Percentiles rank a stretch among this genome's conserved stretches.
Conservation (phyloP, 2,888 invertebrate genomes). For the Pristionchus arcanus region DNA sequence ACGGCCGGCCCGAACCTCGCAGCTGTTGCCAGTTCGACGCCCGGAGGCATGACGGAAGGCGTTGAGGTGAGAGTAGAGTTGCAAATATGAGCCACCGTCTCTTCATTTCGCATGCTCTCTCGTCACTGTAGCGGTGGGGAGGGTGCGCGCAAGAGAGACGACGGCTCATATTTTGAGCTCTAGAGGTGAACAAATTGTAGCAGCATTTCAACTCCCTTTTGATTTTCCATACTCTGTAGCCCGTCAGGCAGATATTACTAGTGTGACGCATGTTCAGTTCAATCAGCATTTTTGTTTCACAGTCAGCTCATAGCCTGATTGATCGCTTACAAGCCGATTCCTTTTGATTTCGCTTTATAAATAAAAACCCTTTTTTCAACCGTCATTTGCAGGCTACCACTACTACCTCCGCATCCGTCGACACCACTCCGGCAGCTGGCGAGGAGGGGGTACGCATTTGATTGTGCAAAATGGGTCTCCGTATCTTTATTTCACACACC, state of each 20-base stretch:
- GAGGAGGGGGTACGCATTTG: conserved; percentile 5
- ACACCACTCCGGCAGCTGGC: neutral
- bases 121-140: no score
- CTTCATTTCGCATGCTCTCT: no score
- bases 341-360: no score
- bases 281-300: neutral
- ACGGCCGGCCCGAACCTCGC: neutral
- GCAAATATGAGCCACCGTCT: no score
- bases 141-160: no score
- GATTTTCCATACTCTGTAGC: no score
- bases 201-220: no score
- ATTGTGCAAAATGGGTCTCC: no score
- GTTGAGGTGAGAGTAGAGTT: neutral
- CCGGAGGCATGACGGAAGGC: neutral
- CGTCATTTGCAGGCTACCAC: neutral
- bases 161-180: no score
- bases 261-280: neutral
- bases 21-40: neutral
- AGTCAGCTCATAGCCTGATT: neutral
- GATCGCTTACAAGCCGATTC: no score
- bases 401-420: neutral
- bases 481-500: neutral
- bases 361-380: neutral
- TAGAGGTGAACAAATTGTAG: no score
- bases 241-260: no score